Evolutionary conservation across 2,113 vertebrate species (phyloP).

Genomic region (Gyps fulvus): DNA sequence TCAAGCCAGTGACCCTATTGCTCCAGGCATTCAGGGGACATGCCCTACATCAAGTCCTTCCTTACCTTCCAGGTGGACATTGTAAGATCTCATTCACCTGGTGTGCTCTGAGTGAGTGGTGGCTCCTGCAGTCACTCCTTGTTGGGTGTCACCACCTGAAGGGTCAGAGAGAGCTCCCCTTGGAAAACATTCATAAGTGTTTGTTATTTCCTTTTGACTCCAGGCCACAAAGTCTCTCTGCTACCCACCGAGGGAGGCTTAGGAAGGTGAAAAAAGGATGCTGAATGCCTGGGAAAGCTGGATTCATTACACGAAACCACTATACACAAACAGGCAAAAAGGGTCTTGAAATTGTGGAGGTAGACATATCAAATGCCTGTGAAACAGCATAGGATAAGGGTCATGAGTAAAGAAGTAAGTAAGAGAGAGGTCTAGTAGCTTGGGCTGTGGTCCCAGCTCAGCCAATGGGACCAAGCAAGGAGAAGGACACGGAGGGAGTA

Average conservation of each 20-base stretch:
- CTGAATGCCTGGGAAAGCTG: background rate
- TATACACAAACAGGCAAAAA: background rate
- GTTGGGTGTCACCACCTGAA: background rate
- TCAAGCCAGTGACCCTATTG: background rate
- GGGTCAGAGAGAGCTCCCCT: background rate
- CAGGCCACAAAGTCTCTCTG: background rate
- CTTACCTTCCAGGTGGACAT: background rate
- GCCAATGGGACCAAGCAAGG: rapidly evolving
- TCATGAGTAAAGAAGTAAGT: background rate
- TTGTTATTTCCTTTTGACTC: background rate
- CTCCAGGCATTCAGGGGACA: background rate
- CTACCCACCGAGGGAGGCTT: background rate
- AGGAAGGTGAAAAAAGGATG: background rate
- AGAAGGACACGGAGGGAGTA: background rate
- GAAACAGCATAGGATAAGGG: rapidly evolving
- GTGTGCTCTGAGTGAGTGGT: background rate
- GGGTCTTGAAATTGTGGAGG: background rate
- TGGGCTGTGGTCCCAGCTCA: background rate
- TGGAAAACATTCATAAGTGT: background rate
- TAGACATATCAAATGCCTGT: background rate
- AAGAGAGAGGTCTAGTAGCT: background rate
- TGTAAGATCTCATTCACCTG: background rate
- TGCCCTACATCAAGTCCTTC: background rate
- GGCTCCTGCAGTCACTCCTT: background rate
- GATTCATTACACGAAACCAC: background rate